phyloP scores from a whole-genome alignment of 2,113 vertebrate genomes.

The Cyphomyrus plagiostoma region DNA sequence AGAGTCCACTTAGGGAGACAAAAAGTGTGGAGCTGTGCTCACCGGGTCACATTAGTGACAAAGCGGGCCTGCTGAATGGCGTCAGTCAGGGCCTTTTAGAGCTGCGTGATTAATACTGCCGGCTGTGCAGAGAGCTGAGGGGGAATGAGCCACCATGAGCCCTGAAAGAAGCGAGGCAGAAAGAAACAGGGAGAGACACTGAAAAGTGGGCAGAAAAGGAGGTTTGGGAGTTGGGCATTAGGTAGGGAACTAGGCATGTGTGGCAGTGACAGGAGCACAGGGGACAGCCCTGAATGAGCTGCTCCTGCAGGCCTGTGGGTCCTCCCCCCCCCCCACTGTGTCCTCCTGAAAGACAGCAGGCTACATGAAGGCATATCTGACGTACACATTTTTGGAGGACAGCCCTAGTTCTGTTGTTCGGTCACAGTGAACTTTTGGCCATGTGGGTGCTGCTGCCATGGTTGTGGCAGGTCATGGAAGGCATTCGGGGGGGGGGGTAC shows the following conservation, averaged over 20 bases:
- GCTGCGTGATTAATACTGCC: constrained; percentile 77
- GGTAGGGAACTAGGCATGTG: background rate
- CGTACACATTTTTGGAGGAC: background rate
- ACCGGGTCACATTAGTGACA: constrained; percentile 66
- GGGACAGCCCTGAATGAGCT: background rate
- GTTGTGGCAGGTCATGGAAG: background rate
- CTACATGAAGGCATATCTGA: background rate
- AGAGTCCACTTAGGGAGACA: constrained; percentile 78
- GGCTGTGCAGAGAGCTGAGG: constrained; percentile 36
- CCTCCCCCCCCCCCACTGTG: background rate
- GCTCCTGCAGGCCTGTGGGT: background rate
- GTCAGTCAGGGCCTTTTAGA: constrained; percentile 71
- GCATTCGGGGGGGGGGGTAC: background rate
- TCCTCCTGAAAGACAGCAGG: background rate
- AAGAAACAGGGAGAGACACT: background rate
- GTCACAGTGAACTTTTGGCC: background rate
- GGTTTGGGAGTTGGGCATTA: background rate
- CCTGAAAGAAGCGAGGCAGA: background rate
- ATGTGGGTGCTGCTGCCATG: background rate
- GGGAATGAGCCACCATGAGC: constrained; percentile 21
- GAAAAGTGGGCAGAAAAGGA: background rate
- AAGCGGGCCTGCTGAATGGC: constrained; percentile 70
- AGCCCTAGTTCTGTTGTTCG: background rate
- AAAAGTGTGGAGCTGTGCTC: constrained; percentile 75
- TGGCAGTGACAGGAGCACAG: background rate